phyloP scores from a whole-genome alignment of 2,113 vertebrate genomes.

The Enhydra lutris region DNA sequence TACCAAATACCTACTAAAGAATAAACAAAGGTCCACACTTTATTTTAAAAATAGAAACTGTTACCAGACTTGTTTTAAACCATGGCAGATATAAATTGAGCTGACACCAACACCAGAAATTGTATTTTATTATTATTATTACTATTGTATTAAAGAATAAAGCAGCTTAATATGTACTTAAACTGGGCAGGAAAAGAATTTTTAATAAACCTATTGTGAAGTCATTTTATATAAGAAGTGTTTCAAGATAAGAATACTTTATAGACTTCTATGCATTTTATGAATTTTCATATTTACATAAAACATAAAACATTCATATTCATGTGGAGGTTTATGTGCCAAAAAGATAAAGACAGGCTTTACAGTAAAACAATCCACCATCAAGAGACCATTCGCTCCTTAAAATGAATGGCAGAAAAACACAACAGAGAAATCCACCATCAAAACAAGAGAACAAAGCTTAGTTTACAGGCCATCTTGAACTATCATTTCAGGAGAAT shows the following conservation, averaged over 20 bases:
- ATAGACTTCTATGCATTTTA: neutral
- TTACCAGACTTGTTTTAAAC: neutral
- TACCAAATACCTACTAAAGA: neutral
- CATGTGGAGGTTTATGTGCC: neutral
- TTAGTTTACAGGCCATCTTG: neutral
- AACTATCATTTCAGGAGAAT: neutral
- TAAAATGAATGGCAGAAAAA: neutral
- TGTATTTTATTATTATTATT: neutral
- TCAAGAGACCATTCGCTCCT: neutral
- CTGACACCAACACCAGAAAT: neutral
- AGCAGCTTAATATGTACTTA: neutral
- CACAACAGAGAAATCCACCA: neutral
- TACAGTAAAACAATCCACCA: neutral
- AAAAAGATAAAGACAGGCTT: neutral
- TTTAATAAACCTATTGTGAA: neutral
- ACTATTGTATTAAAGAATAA: neutral
- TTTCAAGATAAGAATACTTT: neutral
- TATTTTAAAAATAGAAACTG: neutral
- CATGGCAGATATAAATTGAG: neutral
- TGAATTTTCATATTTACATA: slow-evolving; percentile 16
- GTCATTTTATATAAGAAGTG: neutral
- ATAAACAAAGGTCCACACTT: neutral
- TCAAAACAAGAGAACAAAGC: neutral
- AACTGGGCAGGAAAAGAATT: neutral
- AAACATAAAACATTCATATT: neutral